Conservation (phyloP, 2,888 invertebrate genomes). For the Esperia sulphurella region DNA sequence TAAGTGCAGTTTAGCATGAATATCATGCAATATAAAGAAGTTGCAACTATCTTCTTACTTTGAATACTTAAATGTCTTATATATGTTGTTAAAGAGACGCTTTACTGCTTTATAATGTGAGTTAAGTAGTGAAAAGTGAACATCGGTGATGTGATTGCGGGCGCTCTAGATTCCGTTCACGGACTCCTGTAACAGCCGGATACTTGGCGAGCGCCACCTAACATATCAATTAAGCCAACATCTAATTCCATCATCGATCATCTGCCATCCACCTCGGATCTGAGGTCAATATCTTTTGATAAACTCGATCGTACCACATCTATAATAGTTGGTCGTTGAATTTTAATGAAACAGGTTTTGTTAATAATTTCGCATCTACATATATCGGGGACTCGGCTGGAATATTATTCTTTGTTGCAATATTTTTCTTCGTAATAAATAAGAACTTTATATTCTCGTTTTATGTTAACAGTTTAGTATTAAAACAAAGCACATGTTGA, state of each 20-base stretch:
- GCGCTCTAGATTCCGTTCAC: slow-evolving; percentile 42
- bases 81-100: background rate
- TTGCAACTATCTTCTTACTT: background rate
- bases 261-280: slow-evolving; percentile 57
- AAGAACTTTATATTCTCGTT: slow-evolving; percentile 15
- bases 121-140: slow-evolving; percentile 11
- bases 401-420: slow-evolving; percentile 23
- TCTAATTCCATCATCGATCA: slow-evolving; percentile 67
- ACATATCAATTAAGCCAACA: slow-evolving; percentile 53
- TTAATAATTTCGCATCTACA: slow-evolving; percentile 32
- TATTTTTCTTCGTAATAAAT: slow-evolving; percentile 20
- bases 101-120: slow-evolving; percentile 6
- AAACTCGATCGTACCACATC: slow-evolving; percentile 49
- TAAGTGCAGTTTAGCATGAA: slow-evolving; percentile 2
- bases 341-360: slow-evolving; percentile 60
- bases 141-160: slow-evolving; percentile 18
- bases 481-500: slow-evolving; percentile 41
- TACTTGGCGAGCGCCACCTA: slow-evolving; percentile 56
- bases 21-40: background rate
- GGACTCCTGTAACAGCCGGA: slow-evolving; percentile 27
- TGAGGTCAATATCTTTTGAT: slow-evolving; percentile 70
- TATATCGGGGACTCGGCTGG: slow-evolving; percentile 16
- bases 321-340: slow-evolving; percentile 49
- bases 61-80: background rate
- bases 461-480: slow-evolving; percentile 23